Base-by-base conservation (phyloP, 2,888 invertebrate genomes). In the Frankliniella fusca region DNA sequence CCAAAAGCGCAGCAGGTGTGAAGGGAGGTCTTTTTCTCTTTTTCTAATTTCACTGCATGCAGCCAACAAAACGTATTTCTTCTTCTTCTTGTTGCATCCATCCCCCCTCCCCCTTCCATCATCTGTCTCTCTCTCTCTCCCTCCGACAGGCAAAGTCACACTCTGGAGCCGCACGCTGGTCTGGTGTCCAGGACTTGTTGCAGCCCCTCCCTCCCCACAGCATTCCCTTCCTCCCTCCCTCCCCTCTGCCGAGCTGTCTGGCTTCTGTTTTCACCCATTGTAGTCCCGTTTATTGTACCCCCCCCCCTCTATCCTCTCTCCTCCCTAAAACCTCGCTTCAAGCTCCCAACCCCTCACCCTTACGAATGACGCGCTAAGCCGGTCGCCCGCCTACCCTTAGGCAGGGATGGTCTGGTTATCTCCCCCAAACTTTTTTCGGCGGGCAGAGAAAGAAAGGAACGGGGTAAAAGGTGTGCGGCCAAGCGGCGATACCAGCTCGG, bases 241-340 rank as follows among this genome's bases (percentile, higher is more conserved):
- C 54, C 54, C 54, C 54, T 54, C 18, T 61, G 38, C 38, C 61
- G 61, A 61, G 61, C 61, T 61, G 61, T 61, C 61, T 61, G 61
- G 61, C 61, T 61, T 61, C 61, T 61, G 61, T 61, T 61, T 61
- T 61, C 61, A 61, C 61, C 61, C 61, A 23, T 70, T 70, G 70
- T 70, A 23, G 70, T 70, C 23, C 23, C 70, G 70, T 70, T 70
- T 70, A 70, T 70, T 70, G 70, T 70, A 23, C 10, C 23, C 70
- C 20, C 61, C 61, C 18, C n/a, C 61, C 61, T 15, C 0, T 18
- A 8, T 61, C 61, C 61, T 61, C 15, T 7, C 38, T 38, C 38
- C 38, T 5, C 38, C 38, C 3, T 38, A n/a, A n/a, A n/a, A n/a
- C 38, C 38, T 3, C 3, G 38, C 38, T 38, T 5, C 38, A 38